Conservation (phyloP, 2,888 invertebrate species). For the Shargacucullia verbasci region DNA sequence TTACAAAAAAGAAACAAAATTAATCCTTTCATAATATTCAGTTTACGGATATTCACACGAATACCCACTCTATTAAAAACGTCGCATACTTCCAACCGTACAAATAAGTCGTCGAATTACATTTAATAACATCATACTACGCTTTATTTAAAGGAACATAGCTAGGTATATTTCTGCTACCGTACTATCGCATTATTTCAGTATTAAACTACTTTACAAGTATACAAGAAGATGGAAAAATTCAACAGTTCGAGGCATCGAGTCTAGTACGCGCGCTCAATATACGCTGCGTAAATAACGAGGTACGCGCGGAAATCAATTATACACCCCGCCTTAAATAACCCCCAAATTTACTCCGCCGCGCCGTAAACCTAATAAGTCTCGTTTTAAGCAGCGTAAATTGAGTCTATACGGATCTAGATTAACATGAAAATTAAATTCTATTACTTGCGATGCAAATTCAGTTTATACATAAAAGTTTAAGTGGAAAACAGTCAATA, state of each 20-base stretch:
- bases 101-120: constrained; percentile 73
- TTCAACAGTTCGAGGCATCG: constrained; percentile 69
- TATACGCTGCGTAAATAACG: constrained; percentile 46
- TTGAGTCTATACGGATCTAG: constrained; percentile 47
- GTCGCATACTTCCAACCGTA: constrained; percentile 58
- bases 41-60: constrained; percentile 39
- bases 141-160: constrained; percentile 78
- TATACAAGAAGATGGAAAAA: constrained; percentile 77
- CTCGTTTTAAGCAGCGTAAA: constrained; percentile 52
- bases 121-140: constrained; percentile 78
- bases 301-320: constrained; percentile 37
- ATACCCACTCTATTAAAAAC: constrained; percentile 43
- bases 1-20: constrained; percentile 71
- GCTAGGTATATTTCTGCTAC: constrained; percentile 81
- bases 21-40: constrained; percentile 48
- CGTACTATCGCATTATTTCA: constrained; percentile 72
- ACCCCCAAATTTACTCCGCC: constrained; percentile 46
- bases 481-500: constrained; percentile 81
- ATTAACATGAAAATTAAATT: constrained; percentile 56
- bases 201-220: constrained; percentile 81
- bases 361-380: constrained; percentile 47
- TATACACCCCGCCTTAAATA: constrained; percentile 46
- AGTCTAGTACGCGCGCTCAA: constrained; percentile 55
- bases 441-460: constrained; percentile 51
- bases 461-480: constrained; percentile 60